These are phyloP conservation scores for Psilopogon haemacephalus DNA, from an alignment of 2,113 vertebrate genomes.

Conservation along the genomic window DNA sequence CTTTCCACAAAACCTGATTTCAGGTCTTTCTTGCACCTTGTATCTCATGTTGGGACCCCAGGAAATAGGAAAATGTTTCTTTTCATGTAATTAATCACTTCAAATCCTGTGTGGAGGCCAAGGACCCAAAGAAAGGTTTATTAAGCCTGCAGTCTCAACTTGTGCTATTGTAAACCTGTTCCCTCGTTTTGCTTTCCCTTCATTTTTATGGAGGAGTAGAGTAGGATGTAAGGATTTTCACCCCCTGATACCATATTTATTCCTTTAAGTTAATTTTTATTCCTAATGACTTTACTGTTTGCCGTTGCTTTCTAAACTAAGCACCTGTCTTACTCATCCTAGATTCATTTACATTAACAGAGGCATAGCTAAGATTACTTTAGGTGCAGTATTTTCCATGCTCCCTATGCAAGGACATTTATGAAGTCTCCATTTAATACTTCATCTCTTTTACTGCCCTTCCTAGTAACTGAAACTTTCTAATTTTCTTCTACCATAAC, in stretches of 20 bases:
- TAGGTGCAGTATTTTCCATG: background rate
- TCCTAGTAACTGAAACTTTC: background rate
- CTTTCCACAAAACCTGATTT: background rate
- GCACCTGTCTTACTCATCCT: background rate
- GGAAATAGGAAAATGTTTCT: background rate
- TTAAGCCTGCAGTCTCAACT: background rate
- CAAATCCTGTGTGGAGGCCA: background rate
- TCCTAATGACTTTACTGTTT: background rate
- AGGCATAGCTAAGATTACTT: background rate
- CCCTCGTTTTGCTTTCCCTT: background rate
- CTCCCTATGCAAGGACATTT: background rate
- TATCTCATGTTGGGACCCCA: background rate
- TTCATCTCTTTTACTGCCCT: background rate
- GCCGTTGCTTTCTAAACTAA: background rate
- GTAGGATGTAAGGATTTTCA: background rate
- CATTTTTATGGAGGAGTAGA: background rate
- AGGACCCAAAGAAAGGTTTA: background rate
- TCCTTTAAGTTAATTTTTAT: constrained; percentile 5
- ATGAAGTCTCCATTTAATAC: constrained; percentile 25
- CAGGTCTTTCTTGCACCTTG: background rate
- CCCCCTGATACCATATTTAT: background rate
- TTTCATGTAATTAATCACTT: background rate
- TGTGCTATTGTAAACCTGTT: background rate
- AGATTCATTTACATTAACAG: constrained; percentile 24
- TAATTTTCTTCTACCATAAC: background rate